Evolutionary conservation across 92 coral and sea anemone genomes (phyloP), one percentile per base, ranked within the genome.

Genomic region (Epizoanthus stellaris): DNA sequence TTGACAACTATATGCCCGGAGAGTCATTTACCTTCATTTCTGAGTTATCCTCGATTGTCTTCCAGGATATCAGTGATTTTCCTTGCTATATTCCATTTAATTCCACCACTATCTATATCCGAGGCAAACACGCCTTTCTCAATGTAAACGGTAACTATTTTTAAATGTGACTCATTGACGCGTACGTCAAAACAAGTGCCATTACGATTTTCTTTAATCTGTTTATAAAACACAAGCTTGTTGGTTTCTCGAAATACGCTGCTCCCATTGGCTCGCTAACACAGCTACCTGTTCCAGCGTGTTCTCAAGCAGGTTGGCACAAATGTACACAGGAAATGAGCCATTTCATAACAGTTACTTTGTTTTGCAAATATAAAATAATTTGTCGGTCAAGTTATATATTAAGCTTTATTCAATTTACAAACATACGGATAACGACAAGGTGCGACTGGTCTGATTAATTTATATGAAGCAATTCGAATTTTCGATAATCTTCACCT

Each of bases 141-240:
- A 57, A 59, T 76, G 81, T 59, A 76, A 76, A 76, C 81, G 60
- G 5, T 58, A 52, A 9, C 39, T 76, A 15, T 57, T 76, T 59
- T 36, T 39, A 61, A 14, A 6, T 59, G 47, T 76, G 81, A 59
- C 17, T 76, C 25, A 20, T 59, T 59, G 23, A 70, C 21, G 81
- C 53, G 42, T 20, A 58, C 60, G 34, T 30, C 36, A 30, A 30
- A 30, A 73, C 53, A 68, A 68, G 45, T 68, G 73, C 20, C 49
- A 14, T 67, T 17, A 25, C 13, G 58, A 76, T 76, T 57, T 23
- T 56, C 10, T 57, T 25, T 54, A n/a, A 56, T 36, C 25, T 76
- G 68, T 76, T 76, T 76, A 17, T 21, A 59, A 70, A 76, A 76
- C 81, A 76, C 5, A 30, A 13, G 54, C 25, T 57, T 76, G 14